Evolutionary conservation across 2,888 invertebrate species (phyloP).

Genomic region (Pachycephus smyrnensis): DNA sequence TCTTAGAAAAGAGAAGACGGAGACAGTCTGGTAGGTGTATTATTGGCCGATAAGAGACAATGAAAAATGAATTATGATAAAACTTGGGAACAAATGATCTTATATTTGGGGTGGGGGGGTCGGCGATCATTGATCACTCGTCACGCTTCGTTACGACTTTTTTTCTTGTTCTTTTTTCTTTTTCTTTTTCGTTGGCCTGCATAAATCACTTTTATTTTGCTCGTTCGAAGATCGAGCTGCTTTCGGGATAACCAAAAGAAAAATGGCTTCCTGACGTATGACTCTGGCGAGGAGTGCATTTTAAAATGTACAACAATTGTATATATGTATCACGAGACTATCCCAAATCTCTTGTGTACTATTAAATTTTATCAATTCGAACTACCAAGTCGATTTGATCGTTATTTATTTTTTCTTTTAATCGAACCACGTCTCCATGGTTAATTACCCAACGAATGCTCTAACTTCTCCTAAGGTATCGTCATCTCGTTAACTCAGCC

Average conservation of each 20-base stretch:
- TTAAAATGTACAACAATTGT: not conserved
- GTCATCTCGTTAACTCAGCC: not conserved
- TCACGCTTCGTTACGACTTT: not conserved
- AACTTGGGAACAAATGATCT: slow-evolving; percentile 43
- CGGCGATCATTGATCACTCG: not conserved
- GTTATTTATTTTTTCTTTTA: not conserved
- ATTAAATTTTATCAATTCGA: not conserved
- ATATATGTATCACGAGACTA: not conserved
- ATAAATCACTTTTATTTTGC: not conserved
- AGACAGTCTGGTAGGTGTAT: slow-evolving; percentile 31
- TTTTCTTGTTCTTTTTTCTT: not conserved
- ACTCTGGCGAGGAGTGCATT: not conserved
- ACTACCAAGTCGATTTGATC: not conserved
- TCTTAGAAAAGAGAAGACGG: slow-evolving; percentile 27
- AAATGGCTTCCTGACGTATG: not conserved
- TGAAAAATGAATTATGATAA: slow-evolving; percentile 31
- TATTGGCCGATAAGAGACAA: not conserved
- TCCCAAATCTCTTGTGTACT: not conserved
- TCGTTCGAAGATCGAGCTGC: not conserved
- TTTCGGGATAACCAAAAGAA: not conserved
- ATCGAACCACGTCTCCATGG: not conserved
- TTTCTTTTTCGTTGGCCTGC: not conserved
- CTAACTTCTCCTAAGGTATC: not conserved
- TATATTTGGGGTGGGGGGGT: too few relatives aligned
- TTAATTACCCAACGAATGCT: not conserved